Evolutionary conservation across 1,140 invertebrate genomes (phyloP).

Genomic region (Diuraphis noxia): DNA sequence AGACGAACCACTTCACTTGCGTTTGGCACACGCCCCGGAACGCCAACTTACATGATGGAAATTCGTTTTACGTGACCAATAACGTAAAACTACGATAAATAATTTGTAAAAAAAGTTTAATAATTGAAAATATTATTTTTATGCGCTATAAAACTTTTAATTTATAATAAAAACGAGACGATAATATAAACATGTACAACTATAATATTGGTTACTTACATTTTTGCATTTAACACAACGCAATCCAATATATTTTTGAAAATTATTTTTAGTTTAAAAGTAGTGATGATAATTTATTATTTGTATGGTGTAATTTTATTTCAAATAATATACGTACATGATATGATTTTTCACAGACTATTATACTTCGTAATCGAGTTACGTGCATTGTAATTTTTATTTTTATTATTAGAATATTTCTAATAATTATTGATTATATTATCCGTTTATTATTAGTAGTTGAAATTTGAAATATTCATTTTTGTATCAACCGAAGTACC

Average conservation of each 20-base stretch:
- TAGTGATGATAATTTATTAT: neutral
- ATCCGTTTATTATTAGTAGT: neutral
- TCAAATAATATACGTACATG: neutral
- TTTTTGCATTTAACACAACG: neutral
- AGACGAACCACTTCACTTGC: neutral
- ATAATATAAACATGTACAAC: neutral
- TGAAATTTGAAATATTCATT: neutral
- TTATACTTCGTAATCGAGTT: neutral
- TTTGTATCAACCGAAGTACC: neutral
- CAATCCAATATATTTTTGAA: no score
- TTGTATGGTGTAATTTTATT: neutral
- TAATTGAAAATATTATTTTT: neutral
- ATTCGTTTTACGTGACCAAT: slow-evolving; percentile 38
- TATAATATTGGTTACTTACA: neutral
- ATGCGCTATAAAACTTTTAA: neutral
- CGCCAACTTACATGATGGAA: neutral
- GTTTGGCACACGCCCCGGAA: neutral
- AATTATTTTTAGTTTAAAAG: no score
- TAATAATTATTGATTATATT: neutral
- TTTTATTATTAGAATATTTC: neutral
- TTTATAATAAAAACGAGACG: neutral
- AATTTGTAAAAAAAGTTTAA: neutral
- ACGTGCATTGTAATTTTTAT: neutral
- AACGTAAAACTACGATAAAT: neutral
- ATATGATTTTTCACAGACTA: neutral